Evolutionary conservation across 2,888 invertebrate genomes (phyloP), one percentile per base, ranked within the genome.

Genomic region (Synergus umbraculus): DNA sequence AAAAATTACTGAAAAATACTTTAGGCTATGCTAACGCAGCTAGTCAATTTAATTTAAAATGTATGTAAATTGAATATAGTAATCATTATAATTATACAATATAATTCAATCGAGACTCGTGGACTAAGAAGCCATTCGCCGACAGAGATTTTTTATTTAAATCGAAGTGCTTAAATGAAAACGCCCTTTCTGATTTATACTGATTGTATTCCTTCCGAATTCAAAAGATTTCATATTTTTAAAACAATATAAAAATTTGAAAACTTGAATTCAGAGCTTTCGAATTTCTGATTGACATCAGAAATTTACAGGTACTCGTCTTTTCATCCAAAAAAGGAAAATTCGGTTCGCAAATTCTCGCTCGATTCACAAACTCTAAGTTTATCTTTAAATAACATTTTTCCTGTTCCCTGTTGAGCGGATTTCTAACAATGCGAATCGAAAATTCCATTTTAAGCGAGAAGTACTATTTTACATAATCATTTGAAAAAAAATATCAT

Each of bases 1-100:
- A 73, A 73, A 73, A 73, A 49, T 73, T 73, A 54, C 73, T 73
- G 54, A 73, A 73, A 73, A 73, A 73, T 73, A 73, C 37, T 73
- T 73, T 54, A 73, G 73, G 73, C 66, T 66, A 66, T n/a, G 13
- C 46, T 73, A 73, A 73, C 54, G 54, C n/a, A 73, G 73, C 54
- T 73, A 73, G 73, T 64, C 15, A 44, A 13, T 67, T 67, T 67
- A 10, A 44, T 46, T 44, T 43, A 37, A 65, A 15, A 15, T 9
- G n/a, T 65, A 65, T 41, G 10, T 41, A 7, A 67, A 46, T 67
- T 43, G 1, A 69, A 22, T 49, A 69, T 13, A 29, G 12, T 69
- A 69, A 69, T 66, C 22, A 41, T 43, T 43, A 44, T 66, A 41
- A 65, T 46, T 49, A 44, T 22, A 44, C 13, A 18, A 67, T 18